Percentiles rank a stretch among this genome's conserved stretches.
Conservation (phyloP, 1,140 invertebrate genomes). For the Heliconius nattereri region DNA sequence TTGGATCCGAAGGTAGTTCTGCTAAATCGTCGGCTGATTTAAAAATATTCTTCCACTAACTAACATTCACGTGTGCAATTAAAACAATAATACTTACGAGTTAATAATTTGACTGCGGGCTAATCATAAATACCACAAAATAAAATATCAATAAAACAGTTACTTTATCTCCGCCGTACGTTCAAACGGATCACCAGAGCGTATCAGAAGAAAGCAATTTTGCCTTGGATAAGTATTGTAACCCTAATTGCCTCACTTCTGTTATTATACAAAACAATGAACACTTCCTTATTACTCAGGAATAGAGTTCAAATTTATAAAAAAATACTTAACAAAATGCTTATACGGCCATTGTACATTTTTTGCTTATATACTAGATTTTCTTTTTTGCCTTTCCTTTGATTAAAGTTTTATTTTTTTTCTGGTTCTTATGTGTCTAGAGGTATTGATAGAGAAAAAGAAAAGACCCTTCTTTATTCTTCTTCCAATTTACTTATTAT, state of each 20-base stretch:
- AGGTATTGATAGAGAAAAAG: too few relatives aligned
- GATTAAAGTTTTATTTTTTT: too few relatives aligned
- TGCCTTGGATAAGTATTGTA: conserved; percentile 55
- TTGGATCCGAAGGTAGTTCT: too few relatives aligned
- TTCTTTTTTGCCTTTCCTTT: too few relatives aligned
- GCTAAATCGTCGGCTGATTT: too few relatives aligned
- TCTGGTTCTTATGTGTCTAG: too few relatives aligned
- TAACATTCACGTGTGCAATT: too few relatives aligned
- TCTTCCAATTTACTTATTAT: neutral
- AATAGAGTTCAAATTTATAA: conserved; percentile 21
- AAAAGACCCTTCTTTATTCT: too few relatives aligned
- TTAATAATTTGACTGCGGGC: neutral
- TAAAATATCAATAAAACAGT: neutral
- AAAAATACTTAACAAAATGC: neutral
- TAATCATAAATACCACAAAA: neutral
- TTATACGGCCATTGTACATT: neutral
- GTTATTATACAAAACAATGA: conserved; percentile 22
- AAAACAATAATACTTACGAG: too few relatives aligned
- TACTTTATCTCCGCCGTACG: neutral
- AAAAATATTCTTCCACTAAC: too few relatives aligned
- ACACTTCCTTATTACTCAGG: conserved; percentile 11
- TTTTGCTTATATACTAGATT: too few relatives aligned
- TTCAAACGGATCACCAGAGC: conserved; percentile 51
- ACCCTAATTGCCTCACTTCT: conserved; percentile 65
- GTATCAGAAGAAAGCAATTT: conserved; percentile 62